Evolutionary conservation across 92 coral and sea anemone genomes (phyloP).

Genomic region (Diadumene lineata): DNA sequence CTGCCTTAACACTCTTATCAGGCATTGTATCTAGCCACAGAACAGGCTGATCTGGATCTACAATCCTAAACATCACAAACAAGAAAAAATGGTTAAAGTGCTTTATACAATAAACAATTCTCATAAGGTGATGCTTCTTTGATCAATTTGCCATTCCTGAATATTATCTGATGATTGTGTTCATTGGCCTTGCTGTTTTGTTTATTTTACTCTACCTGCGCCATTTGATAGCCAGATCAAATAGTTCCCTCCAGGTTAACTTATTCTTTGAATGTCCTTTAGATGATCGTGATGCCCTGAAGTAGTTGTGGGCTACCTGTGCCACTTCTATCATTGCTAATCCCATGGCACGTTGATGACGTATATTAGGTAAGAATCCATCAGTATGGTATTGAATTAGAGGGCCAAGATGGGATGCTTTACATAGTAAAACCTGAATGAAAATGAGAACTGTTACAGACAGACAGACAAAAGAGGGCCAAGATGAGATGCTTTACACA

Average conservation of each 20-base stretch:
- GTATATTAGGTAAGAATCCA: constrained; percentile 68
- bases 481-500: neutral
- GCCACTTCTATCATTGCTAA: constrained; percentile 80
- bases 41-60: constrained; percentile 89
- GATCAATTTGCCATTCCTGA: no score
- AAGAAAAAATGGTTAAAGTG: neutral
- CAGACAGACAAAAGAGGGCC: neutral
- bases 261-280: constrained; percentile 47
- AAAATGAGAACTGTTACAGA: neutral
- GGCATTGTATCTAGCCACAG: constrained; percentile 89
- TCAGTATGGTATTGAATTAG: constrained; percentile 77
- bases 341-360: constrained; percentile 88
- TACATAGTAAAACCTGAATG: constrained; percentile 65
- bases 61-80: constrained; percentile 39
- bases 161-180: no score
- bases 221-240: constrained; percentile 83
- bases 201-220: no score
- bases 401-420: constrained; percentile 61
- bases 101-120: no score
- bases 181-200: no score
- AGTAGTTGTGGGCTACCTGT: constrained; percentile 74
- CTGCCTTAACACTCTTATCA: constrained; percentile 76
- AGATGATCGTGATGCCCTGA: constrained; percentile 62
- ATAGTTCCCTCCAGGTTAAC: constrained; percentile 72
- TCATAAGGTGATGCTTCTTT: no score